Evolutionary conservation across 2,888 invertebrate genomes (phyloP), one percentile per base, ranked within the genome.

Genomic region (Scaeva pyrastri): DNA sequence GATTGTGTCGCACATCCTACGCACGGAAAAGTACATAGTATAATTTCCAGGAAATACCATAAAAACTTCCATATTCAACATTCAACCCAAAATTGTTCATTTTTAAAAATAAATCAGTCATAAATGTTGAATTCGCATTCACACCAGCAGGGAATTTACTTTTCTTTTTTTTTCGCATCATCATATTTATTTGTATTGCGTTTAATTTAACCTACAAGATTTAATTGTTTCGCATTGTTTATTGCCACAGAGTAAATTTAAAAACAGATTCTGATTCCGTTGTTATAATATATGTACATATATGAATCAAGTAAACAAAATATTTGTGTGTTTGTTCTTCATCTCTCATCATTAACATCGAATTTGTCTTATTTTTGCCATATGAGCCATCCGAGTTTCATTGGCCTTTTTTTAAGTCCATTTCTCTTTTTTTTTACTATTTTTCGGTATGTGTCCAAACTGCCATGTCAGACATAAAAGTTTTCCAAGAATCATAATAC

Each of bases 201-300:
- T 48, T 62, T 48, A 75, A 80, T 62, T 74, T 60, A 70, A 55
- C 60, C 45, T 31, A 55, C 75, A 64, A 48, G 70, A 75, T 81
- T 75, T 52, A 76, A 66, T 81, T 48, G 56, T 70, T 71, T 36
- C 12, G 60, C 39, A 41, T 21, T 56, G 77, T 82, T 77, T 72
- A 77, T 71, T 66, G 45, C 43, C 19, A 41, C 19, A 68, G 62
- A 31, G 62, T 55, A 45, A 77, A 82, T 77, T 60, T 66, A 50
- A 77, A 77, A 82, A 82, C 77, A 82, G 19, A 64, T 50, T 58
- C 71, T 43, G 26, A 64, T 66, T 56, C 64, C 56, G 50, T 56
- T 56, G 50, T 58, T 58, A 16, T 58, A 26, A n/a, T n/a, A n/a
- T n/a, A n/a, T n/a, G n/a, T n/a, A n/a, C n/a, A n/a, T n/a, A n/a